phyloP scores from a whole-genome alignment of 2,113 vertebrate species.

The zebrafish (Danio rerio) region GRCz12tu NC_133189.1:30212501-30213000 shows the following conservation, averaged over 20 bases:
- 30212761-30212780: not conserved
- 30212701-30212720: not conserved
- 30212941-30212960: conserved; percentile 46
- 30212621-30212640: conserved; percentile 70
- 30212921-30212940: conserved; percentile 10
- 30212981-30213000: conserved; percentile 32
- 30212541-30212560: conserved; percentile 55
- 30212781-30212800: not conserved
- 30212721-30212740: no score
- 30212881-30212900: not conserved
- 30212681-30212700: conserved; percentile 15
- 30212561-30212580: conserved; percentile 65
- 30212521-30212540: conserved; percentile 49
- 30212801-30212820: not conserved
- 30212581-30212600: conserved; percentile 67
- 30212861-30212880: not conserved
- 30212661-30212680: conserved; percentile 15
- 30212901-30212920: not conserved
- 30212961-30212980: conserved; percentile 51
- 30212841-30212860: not conserved
- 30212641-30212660: conserved; percentile 7
- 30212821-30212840: not conserved
- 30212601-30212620: conserved; percentile 79
- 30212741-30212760: no score
- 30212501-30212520: conserved; percentile 38